A percentile compares a stretch with the other conserved stretches of the same genome.
Conservation (phyloP, 1,140 invertebrate genomes). For the Pinna nobilis region DNA sequence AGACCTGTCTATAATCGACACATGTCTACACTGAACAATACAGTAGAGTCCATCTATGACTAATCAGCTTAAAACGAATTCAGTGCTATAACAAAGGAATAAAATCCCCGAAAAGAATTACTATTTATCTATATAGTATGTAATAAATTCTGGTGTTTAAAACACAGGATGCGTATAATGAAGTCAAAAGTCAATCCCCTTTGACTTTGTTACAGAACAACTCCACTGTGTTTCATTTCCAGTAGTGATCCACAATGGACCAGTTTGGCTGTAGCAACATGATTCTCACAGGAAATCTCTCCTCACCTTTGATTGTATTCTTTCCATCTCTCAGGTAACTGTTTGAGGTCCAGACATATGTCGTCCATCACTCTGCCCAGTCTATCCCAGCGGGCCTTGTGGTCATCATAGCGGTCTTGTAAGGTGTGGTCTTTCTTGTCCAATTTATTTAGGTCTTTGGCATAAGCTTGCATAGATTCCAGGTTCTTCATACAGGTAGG, state of each 20-base stretch:
- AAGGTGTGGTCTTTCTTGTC: slow-evolving; percentile 80
- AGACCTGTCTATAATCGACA: too few relatives aligned
- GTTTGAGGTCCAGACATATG: slow-evolving; percentile 85
- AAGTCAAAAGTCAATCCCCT: too few relatives aligned
- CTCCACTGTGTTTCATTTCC: too few relatives aligned
- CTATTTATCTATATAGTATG: too few relatives aligned
- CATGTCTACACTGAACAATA: too few relatives aligned
- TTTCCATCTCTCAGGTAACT: slow-evolving; percentile 93
- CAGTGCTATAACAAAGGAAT: too few relatives aligned
- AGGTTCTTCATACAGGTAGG: slow-evolving; percentile 84
- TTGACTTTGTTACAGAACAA: too few relatives aligned
- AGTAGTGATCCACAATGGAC: not conserved
- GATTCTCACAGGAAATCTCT: not conserved
- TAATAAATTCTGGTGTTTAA: too few relatives aligned
- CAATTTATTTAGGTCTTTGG: slow-evolving; percentile 78
- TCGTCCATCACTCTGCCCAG: slow-evolving; percentile 83
- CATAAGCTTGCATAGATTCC: slow-evolving; percentile 84
- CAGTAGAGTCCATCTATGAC: too few relatives aligned
- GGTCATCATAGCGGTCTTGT: slow-evolving; percentile 77
- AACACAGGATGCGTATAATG: too few relatives aligned
- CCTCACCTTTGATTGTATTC: slow-evolving; percentile 85
- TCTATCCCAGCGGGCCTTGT: slow-evolving; percentile 84
- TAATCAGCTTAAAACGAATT: too few relatives aligned
- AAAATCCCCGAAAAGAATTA: too few relatives aligned
- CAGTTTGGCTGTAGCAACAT: not conserved